Evolutionary conservation across 2,797 vertebrate genomes (phyloP), one percentile per base, ranked within the genome.

Genomic region (Sebastes flavidus): DNA sequence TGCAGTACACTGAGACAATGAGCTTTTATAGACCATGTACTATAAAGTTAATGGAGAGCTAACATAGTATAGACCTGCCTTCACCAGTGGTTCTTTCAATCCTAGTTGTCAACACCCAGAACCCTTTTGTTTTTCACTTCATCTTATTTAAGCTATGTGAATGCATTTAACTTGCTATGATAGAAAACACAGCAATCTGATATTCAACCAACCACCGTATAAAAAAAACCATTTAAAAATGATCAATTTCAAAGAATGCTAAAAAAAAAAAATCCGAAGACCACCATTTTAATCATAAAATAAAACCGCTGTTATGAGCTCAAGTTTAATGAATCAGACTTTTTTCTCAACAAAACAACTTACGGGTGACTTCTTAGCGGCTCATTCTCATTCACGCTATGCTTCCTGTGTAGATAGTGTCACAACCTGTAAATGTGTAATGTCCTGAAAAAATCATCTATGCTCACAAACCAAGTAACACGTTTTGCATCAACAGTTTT

Each of bases 281-380:
- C 11, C n/a, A 49, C 25, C 8, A 42, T 60, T 71, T 68, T 69
- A 65, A 59, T 69, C 29, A 58, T 27, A 74, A 78, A 75, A 52
- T 65, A 54, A 65, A 67, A 71, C 13, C 34, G 20, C 38, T 65
- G 30, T 52, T 65, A n/a, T 29, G 6, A 52, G 9, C 22, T 58
- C 61, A 49, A 34, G 32, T 27, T 38, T 36, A 30, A 65, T 27
- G 27, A 27, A 65, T 46, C 63, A 27, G 63, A 46, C 16, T 11
- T 30, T 32, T 4, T 32, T 32, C 18, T 30, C 18, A 32, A 61
- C 59, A 61, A 32, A 60, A 60, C 16, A 65, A 46, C 4, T 10
- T 22, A 65, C 22, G 10, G 14, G 14, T 25, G 36, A 63, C 30
- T 27, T 62, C 60, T 29, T 9, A 13, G 56, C 3, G 0, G 4